Percentiles rank a stretch among this genome's conserved stretches.
phyloP scores from a whole-genome alignment of 1,140 invertebrate species.

The Globodera ellingtonae region DNA sequence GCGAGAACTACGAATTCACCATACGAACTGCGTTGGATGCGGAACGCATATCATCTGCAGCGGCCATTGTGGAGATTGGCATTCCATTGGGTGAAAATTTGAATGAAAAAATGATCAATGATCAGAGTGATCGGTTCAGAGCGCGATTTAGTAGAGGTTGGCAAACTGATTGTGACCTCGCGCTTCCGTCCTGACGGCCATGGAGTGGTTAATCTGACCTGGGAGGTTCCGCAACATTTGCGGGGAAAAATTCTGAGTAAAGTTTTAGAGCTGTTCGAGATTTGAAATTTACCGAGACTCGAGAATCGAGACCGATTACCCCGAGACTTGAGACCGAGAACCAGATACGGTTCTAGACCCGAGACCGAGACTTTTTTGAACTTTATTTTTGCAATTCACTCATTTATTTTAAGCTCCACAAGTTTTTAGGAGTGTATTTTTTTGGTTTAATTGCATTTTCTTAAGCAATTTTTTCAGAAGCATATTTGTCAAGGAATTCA shows the following conservation, averaged over 20 bases:
- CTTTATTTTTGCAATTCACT: no score
- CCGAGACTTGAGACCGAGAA: no score
- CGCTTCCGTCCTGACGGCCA: conserved; percentile 54
- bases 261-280: no score
- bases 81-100: conserved; percentile 49
- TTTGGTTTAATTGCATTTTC: no score
- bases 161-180: conserved; percentile 61
- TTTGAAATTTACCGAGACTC: neutral
- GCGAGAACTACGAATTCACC: conserved; percentile 63
- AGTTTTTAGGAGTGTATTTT: no score
- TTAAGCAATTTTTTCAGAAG: no score
- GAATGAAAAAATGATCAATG: neutral
- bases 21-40: conserved; percentile 54
- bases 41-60: conserved; percentile 53
- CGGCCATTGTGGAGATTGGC: conserved; percentile 63
- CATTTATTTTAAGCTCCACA: no score
- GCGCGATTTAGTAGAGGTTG: conserved; percentile 62
- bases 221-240: conserved; percentile 60
- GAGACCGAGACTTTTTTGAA: no score
- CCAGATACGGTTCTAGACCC: no score
- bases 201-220: conserved; percentile 61
- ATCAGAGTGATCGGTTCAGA: conserved; percentile 33
- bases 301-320: neutral
- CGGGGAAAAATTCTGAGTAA: conserved; percentile 48
- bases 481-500: no score